A percentile compares a stretch with the other conserved stretches of the same genome.
phyloP scores from a whole-genome alignment of 2,888 invertebrate genomes.

The Ophioninae sp. region DNA sequence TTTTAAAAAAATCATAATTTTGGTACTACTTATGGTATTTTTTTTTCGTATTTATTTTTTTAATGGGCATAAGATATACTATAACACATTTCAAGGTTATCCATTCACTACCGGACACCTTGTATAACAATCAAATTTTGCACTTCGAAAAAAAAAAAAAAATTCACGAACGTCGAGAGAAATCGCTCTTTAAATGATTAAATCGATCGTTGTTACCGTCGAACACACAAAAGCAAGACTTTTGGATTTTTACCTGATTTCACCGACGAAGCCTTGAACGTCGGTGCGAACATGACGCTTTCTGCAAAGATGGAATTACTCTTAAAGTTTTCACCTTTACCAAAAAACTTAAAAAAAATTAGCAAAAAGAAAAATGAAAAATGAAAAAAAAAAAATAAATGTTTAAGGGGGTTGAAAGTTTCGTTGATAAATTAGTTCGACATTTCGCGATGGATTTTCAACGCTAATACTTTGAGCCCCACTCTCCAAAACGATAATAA shows the following conservation, averaged over 20 bases:
- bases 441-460: background rate
- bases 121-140: background rate
- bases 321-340: slow-evolving; percentile 22
- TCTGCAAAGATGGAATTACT: slow-evolving; percentile 81
- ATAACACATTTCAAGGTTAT: too few species aligned
- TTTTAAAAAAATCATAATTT: too few species aligned
- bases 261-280: slow-evolving; percentile 91
- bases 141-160: background rate
- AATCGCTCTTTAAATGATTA: slow-evolving; percentile 27
- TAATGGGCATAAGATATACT: too few species aligned
- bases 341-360: background rate
- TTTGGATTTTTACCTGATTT: slow-evolving; percentile 84
- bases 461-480: slow-evolving; percentile 15
- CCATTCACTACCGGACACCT: too few species aligned
- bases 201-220: slow-evolving; percentile 38
- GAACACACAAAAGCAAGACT: slow-evolving; percentile 48
- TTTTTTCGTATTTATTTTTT: too few species aligned
- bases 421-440: background rate
- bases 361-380: background rate
- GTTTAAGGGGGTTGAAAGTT: background rate
- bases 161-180: slow-evolving; percentile 12
- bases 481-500: slow-evolving; percentile 1
- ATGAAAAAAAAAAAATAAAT: too few species aligned
- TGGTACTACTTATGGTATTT: too few species aligned
- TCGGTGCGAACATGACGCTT: slow-evolving; percentile 88